phyloP scores from a whole-genome alignment of 2,113 vertebrate genomes.

The Pedetes capensis region DNA sequence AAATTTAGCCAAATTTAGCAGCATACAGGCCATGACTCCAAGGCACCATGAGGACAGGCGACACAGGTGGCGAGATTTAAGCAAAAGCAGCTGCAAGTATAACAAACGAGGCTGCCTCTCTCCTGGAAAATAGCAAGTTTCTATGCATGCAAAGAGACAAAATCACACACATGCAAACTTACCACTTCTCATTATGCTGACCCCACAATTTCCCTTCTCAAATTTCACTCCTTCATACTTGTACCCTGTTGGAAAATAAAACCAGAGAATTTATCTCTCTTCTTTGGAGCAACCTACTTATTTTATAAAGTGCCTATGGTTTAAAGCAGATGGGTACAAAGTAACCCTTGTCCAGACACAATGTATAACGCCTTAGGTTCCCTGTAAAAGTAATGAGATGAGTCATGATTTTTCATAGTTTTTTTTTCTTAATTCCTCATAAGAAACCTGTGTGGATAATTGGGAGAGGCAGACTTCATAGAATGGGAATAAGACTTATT shows the following conservation, averaged over 20 bases:
- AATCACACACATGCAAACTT: slow-evolving; percentile 69
- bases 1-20: slow-evolving; percentile 47
- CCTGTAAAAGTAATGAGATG: slow-evolving; percentile 28
- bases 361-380: slow-evolving; percentile 26
- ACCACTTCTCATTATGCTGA: slow-evolving; percentile 99
- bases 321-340: slow-evolving; percentile 36
- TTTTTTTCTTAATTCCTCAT: slow-evolving; percentile 41
- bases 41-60: background rate
- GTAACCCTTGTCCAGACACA: slow-evolving; percentile 21
- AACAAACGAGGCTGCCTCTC: background rate
- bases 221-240: slow-evolving; percentile 98
- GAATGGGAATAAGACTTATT: slow-evolving; percentile 5
- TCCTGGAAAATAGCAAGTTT: slow-evolving; percentile 31
- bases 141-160: slow-evolving; percentile 47
- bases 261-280: slow-evolving; percentile 46
- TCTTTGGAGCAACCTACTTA: slow-evolving; percentile 11
- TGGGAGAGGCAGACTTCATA: background rate
- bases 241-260: slow-evolving; percentile 88
- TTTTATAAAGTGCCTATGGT: slow-evolving; percentile 21
- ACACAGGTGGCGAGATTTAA: slow-evolving; percentile 19
- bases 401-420: slow-evolving; percentile 39
- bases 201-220: slow-evolving; percentile 98
- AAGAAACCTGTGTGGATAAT: slow-evolving; percentile 28
- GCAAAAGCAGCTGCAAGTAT: slow-evolving; percentile 22
- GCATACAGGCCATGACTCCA: background rate